Evolutionary conservation across 2,113 vertebrate genomes (phyloP), one percentile per base, ranked within the genome.

Genomic region (Calonectris borealis): DNA sequence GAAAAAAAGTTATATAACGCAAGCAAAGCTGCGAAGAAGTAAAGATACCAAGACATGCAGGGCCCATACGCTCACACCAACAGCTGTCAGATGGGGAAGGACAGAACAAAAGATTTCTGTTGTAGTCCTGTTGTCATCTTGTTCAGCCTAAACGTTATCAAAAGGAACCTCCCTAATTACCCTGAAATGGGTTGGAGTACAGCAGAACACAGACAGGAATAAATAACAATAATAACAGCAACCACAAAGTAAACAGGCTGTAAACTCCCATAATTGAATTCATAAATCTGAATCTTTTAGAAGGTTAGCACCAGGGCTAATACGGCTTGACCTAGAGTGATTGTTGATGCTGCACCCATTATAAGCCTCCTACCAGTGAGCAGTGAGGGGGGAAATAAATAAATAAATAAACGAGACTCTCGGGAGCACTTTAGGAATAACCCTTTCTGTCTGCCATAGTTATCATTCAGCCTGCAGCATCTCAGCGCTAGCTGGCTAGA

Each of bases 261-360:
- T 77, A 96, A 93, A 94, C 26, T 87, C 57, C 52, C 36, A 10
- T 96, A 96, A 96, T 83, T 97, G 86, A 95, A 95, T 92, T 87
- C 54, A 83, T 92, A 90, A 95, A 94, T 96, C 93, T 93, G 92
- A 90, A 92, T 88, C 87, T 83, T 86, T 86, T 94, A 85, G 71
- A 51, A 88, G 58, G 75, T 76, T 93, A 86, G 90, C 55, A 20
- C 61, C 42, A 73, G 7, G 69, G 65, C 77, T 97, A 83, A 95
- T 66, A 66, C 26, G 0, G 81, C 58, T 85, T 90, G 95, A 96
- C 95, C 95, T 70, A 34, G 77, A 91, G 86, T 44, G 83, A 64
- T 71, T 70, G 66, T 25, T 65, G 86, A 51, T 84, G 75, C 81
- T 70, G 62, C 55, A 42, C 18, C 57, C 64, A 13, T 73, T 91